phyloP scores from a whole-genome alignment of 2,888 invertebrate genomes.

The Drosophila borealis region DNA sequence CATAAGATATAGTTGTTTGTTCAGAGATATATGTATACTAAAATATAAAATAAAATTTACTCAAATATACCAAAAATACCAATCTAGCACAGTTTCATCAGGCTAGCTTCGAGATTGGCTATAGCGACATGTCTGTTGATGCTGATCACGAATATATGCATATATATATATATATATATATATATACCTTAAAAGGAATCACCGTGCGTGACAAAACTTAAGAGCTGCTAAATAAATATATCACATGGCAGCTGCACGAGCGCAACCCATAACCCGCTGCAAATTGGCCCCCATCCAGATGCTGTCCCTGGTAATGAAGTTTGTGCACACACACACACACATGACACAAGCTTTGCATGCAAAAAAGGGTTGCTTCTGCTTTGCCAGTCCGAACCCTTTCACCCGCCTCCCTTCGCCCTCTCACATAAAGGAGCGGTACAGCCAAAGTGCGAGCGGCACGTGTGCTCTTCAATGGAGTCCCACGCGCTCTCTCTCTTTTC shows the following conservation, averaged over 20 bases:
- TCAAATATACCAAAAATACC: too few species aligned
- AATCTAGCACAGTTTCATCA: too few species aligned
- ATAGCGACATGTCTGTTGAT: neutral
- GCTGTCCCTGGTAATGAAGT: slow-evolving; percentile 13
- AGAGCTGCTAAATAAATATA: slow-evolving; percentile 7
- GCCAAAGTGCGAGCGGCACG: slow-evolving; percentile 58
- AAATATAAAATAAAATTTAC: too few species aligned
- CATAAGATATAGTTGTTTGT: too few species aligned
- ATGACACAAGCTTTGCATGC: slow-evolving; percentile 61
- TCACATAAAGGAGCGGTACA: neutral
- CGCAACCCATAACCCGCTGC: slow-evolving; percentile 20
- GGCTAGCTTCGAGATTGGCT: too few species aligned
- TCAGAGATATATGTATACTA: too few species aligned
- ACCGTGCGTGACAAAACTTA: too few species aligned
- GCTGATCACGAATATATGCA: neutral
- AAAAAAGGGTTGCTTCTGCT: slow-evolving; percentile 65
- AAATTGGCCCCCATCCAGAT: slow-evolving; percentile 7
- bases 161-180: neutral
- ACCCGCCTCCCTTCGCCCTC: neutral
- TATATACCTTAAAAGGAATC: neutral
- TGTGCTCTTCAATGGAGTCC: slow-evolving; percentile 37
- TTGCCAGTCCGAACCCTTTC: neutral
- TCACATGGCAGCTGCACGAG: slow-evolving; percentile 27
- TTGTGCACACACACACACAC: slow-evolving; percentile 8
- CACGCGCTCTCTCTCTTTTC: neutral